Base-by-base conservation (phyloP, 35 echinoderm and acorn worm species). In the Stichopus chloronotus region DNA sequence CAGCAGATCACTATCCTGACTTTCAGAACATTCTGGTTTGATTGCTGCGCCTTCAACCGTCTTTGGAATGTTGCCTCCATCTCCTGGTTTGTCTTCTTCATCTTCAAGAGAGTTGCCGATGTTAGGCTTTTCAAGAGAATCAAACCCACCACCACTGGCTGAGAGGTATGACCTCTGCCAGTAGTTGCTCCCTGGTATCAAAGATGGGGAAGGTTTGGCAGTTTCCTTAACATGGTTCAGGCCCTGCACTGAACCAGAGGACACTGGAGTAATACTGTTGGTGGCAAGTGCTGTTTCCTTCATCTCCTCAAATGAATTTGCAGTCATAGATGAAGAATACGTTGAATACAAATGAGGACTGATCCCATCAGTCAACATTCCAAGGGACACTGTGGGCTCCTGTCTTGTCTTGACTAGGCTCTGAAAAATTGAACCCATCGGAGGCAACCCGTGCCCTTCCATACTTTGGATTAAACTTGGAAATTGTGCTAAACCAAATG, bases 231-330 rank as follows among this genome's bases (percentile, higher is more conserved):
- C 21, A 52, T 54, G 52, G 82, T 56, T 56, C 16, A 56, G 55
- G 17, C 55, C 55, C 55, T 58, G 55, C 52, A 85, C n/a, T 56
- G 55, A 53, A 58, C 24, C 55, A 85, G 55, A 89, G 17, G 87
- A 61, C 7, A 94, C 90, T 30, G 96, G 87, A 76, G 94, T 95
- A 30, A 97, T 92, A 63, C 92, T 97, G 84, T 92, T 97, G 52
- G 96, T 97, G 65, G 96, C 96, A 12, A 95, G 78, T 11, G 91
- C 94, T 5, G 96, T 97, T 58, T 97, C 96, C 53, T 94, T 90
- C 89, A 94, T 94, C 61, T 96, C 95, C 7, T 94, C 96, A 55
- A 97, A 81, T 21, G 96, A 93, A 83, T 97, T 91, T 19, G 76
- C 90, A 4, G 58, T 79, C 16, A 65, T 91, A 56, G 90, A 79